Evolutionary conservation across 2,888 invertebrate species (phyloP), one percentile per base, ranked within the genome.

Genomic region (Punctoribates punctum): DNA sequence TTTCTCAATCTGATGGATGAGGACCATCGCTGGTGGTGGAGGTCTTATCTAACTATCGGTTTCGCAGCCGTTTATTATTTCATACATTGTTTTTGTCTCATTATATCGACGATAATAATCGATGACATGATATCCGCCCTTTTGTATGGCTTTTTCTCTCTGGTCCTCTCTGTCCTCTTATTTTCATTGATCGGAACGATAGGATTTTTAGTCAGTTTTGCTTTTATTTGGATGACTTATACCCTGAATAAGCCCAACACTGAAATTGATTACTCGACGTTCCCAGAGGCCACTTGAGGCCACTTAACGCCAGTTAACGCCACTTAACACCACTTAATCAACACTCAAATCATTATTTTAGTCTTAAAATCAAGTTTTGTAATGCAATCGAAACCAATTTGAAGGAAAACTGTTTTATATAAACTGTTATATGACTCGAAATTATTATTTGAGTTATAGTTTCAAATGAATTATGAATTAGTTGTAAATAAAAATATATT

Each of bases 271-370:
- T 74, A 74, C 20, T 57, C 74, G 8, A 62, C 60, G 2, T 74
- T 74, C 34, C 74, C 54, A 1, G 83, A 84, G 75, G 62, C 72
- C 15, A 60, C 15, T 27, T 60, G 83, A 84, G 75, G 62, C 72
- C 15, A 60, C 15, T 27, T 60, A 20, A 60, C 13, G 5, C n/a
- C 11, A 17, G 48, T 48, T 48, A 17, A n/a, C 11, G 3, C n/a
- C 2, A 48, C 11, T 48, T 48, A n/a, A n/a, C 6, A 11, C 57
- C 34, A 4, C 34, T 34, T 34, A 34, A 34, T 34, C 8, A 8
- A 34, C 34, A 34, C 42, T 13, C 42, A 42, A 42, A 13, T 25
- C 25, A 4, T 5, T 60, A 60, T 25, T 60, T 48, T 51, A 51
- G 51, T 20, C 17, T n/a, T 51, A 51, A 51, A 51, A 5, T n/a